Percentiles rank a stretch among this genome's conserved stretches.
These are phyloP conservation scores for Emydura subglobosa DNA, from an alignment of 2,113 vertebrate genomes.

Conservation along the genomic window DNA sequence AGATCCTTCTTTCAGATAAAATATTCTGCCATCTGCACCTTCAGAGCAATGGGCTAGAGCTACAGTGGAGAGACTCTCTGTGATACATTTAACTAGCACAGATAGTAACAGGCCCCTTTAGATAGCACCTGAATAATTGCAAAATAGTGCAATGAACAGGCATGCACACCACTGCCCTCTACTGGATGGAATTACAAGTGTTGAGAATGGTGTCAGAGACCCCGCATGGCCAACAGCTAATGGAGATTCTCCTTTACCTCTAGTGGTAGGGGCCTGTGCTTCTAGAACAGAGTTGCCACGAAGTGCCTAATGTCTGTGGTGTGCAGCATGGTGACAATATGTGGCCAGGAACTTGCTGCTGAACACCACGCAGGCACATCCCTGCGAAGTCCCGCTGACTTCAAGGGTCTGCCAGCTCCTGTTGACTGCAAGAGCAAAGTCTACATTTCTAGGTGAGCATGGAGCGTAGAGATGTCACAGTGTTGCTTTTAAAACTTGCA, in stretches of 20 bases:
- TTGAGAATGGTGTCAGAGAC: background rate
- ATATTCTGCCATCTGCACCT: background rate
- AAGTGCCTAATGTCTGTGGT: background rate
- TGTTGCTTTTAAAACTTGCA: background rate
- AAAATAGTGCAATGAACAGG: no score
- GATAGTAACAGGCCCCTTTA: background rate
- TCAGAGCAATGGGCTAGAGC: background rate
- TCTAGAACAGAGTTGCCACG: accelerated
- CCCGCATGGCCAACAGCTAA: background rate
- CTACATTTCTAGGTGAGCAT: background rate
- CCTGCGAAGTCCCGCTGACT: background rate
- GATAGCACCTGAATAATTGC: background rate
- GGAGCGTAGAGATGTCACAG: accelerated
- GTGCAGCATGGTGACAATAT: background rate
- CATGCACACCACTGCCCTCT: background rate
- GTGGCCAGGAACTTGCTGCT: background rate
- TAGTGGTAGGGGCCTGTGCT: background rate
- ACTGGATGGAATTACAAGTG: background rate
- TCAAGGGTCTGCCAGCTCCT: background rate
- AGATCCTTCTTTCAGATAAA: background rate
- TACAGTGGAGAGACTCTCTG: background rate
- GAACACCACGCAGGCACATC: background rate
- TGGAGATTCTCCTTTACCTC: background rate
- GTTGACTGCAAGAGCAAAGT: background rate
- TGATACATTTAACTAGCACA: background rate